Base-by-base conservation (phyloP, 2,113 vertebrate genomes). In the Hydropotes inermis region DNA sequence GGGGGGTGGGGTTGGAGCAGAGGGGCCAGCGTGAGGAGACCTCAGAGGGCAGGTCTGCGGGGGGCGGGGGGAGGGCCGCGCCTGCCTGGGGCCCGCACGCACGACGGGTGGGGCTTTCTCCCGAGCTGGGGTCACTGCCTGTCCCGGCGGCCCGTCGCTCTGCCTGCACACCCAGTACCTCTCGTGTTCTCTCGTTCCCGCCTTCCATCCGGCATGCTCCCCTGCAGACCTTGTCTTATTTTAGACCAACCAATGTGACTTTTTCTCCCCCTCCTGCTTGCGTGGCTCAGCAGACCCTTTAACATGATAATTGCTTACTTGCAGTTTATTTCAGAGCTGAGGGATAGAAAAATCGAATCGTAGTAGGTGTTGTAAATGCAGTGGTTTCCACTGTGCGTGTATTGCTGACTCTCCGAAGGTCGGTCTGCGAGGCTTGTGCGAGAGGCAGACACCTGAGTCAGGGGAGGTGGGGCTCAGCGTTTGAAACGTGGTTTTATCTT, bases 111-210 rank as follows among this genome's bases (percentile, higher is more conserved):
- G 70, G 6, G 70, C 11, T 1, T 13, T 13, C 28, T 2, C 58
- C 61, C 8, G 13, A 2, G 1, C 1, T 2, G 39, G 52, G n/a
- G 5, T 50, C 23, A 33, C 94, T 17, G 7, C 70, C 9, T 43
- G 4, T 43, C 36, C n/a, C 0, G 0, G 19, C 52, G 50, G 54
- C 39, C 6, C 7, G 3, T n/a, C 0, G 0, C 14, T 23, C 23
- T 36, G 61, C 1, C 1, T 2, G 16, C 21, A 5, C 10, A 2
- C 0, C 57, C 55, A 27, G 1, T 5, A 27, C 17, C n/a, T 43
- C 50, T 76, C 43, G 55, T 23, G 28, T 33, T 15, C 33, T 6
- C 45, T 89, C 27, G n/a, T 67, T 52, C 81, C 60, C 0, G 6
- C 47, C 47, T 54, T 39, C 70, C 2, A 7, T 70, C 70, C 36